Percentiles rank a stretch among this genome's conserved stretches.
Evolutionary conservation across 2,797 vertebrate species (phyloP).

Genomic region (Phoeniculus purpureus): DNA sequence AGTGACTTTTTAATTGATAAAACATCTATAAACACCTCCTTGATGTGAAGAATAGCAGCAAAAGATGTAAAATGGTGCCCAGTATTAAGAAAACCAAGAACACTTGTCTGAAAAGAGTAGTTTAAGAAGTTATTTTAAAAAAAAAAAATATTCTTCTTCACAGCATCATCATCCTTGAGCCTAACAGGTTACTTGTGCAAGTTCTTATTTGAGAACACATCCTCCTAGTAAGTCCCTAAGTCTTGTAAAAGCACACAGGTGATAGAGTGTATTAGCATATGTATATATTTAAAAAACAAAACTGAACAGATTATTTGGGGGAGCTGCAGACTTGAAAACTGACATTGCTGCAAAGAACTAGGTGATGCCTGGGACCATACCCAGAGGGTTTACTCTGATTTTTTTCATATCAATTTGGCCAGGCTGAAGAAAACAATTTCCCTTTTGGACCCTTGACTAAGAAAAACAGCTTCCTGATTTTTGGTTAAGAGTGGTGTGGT

Average conservation of each 20-base stretch:
- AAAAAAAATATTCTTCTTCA: neutral
- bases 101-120: neutral
- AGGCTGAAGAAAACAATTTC: neutral
- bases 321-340: neutral
- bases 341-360: neutral
- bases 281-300: neutral
- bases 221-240: neutral
- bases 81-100: neutral
- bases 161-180: neutral
- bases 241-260: neutral
- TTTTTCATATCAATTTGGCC: neutral
- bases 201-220: neutral
- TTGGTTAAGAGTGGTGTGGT: neutral
- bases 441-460: neutral
- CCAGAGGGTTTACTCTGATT: neutral
- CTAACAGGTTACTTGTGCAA: neutral
- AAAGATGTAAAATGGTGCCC: neutral
- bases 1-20: neutral
- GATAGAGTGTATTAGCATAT: neutral
- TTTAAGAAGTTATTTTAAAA: neutral
- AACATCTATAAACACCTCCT: neutral
- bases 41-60: neutral
- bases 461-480: neutral
- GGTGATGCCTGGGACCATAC: neutral
- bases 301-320: neutral